These are phyloP conservation scores for Drosophila sp. DNA, from an alignment of 1,140 invertebrate genomes.

Conservation along the genomic window DNA sequence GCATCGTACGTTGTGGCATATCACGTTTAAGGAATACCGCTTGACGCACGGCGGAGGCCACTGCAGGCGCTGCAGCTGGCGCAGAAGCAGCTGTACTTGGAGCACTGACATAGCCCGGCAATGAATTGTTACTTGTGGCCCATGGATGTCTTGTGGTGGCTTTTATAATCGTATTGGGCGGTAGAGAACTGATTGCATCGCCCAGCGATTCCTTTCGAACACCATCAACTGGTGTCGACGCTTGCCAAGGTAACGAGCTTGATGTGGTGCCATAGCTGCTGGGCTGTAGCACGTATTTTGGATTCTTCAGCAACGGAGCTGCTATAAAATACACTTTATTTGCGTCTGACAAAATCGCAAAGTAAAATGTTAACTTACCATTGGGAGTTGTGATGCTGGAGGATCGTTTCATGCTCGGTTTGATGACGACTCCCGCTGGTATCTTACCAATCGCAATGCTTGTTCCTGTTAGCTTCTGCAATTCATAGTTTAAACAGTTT, in stretches of 20 bases:
- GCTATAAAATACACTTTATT: not conserved
- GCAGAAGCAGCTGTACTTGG: not conserved
- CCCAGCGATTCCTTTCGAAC: slow-evolving; percentile 50
- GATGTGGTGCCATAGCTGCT: slow-evolving; percentile 7
- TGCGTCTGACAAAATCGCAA: not conserved
- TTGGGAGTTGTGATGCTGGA: slow-evolving; percentile 9
- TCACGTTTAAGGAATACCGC: slow-evolving; percentile 74
- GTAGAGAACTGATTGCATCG: slow-evolving; percentile 70
- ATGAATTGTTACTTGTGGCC: not conserved
- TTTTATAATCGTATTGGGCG: slow-evolving; percentile 78
- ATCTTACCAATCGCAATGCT: slow-evolving; percentile 64
- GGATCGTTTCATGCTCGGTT: slow-evolving; percentile 66
- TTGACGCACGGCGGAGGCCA: slow-evolving; percentile 62
- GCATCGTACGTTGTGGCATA: slow-evolving; percentile 66
- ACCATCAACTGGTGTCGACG: not conserved
- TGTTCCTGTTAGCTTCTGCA: slow-evolving; percentile 43
- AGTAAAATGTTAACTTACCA: slow-evolving; percentile 3
- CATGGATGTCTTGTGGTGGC: slow-evolving; percentile 51
- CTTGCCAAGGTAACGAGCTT: slow-evolving; percentile 32
- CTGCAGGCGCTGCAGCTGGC: slow-evolving; percentile 18
- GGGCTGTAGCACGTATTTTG: slow-evolving; percentile 63
- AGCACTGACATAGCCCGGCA: not conserved
- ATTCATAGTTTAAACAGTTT: slow-evolving; percentile 8
- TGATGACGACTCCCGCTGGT: slow-evolving; percentile 51
- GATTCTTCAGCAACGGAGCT: slow-evolving; percentile 46